Evolutionary conservation across 2,113 vertebrate species (phyloP).

Genomic region (Cochlearius cochlearius): DNA sequence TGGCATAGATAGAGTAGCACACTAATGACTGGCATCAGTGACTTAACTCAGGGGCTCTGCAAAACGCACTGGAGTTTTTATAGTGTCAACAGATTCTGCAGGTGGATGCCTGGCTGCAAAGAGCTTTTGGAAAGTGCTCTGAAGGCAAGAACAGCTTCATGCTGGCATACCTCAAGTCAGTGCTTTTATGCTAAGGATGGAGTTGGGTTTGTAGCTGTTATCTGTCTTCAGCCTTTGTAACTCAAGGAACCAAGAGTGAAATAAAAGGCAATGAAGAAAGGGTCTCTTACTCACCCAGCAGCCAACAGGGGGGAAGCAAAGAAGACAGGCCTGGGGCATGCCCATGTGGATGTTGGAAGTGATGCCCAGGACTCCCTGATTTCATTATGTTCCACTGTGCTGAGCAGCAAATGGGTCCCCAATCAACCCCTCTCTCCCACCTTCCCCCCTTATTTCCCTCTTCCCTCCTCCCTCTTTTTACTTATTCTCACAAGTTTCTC

Average conservation of each 20-base stretch:
- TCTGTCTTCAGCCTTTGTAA: not conserved
- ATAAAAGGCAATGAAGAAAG: not conserved
- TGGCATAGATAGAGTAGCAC: not conserved
- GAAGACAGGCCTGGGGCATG: not conserved
- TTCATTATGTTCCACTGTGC: not conserved
- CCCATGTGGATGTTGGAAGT: not conserved
- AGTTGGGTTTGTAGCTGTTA: not conserved
- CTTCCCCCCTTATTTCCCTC: not conserved
- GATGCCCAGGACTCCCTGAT: not conserved
- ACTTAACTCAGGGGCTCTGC: not conserved
- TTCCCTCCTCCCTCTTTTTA: not conserved
- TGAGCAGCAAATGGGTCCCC: not conserved
- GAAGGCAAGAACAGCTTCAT: not conserved
- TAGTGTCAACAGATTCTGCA: not conserved
- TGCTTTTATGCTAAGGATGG: not conserved
- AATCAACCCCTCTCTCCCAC: not conserved
- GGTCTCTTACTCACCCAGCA: fast-evolving
- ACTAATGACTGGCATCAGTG: not conserved
- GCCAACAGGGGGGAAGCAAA: not conserved
- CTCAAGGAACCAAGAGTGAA: not conserved
- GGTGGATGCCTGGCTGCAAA: not conserved
- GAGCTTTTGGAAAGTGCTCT: not conserved
- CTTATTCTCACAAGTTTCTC: not conserved
- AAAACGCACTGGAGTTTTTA: not conserved
- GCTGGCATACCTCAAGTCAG: not conserved